phyloP scores from a whole-genome alignment of 2,113 vertebrate species.

The Fulmarus glacialis region DNA sequence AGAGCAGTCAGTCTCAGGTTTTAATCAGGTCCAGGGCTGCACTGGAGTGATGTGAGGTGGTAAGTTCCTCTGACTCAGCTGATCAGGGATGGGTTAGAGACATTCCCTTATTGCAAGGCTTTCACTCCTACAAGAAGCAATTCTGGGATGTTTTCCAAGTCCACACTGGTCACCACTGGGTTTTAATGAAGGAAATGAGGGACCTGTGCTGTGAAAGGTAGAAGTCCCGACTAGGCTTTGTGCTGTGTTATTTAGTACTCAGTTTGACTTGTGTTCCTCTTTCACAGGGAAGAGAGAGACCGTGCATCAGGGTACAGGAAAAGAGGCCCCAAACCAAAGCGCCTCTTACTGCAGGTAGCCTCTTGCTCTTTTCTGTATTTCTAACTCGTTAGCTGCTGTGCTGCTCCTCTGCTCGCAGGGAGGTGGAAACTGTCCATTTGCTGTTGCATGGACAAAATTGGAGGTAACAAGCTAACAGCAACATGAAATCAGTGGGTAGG shows the following conservation, averaged over 20 bases:
- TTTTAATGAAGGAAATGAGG: not conserved
- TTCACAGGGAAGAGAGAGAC: conserved; percentile 90
- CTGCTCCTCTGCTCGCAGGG: not conserved
- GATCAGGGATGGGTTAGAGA: not conserved
- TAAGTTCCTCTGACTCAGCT: not conserved
- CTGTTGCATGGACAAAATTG: not conserved
- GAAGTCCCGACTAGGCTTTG: not conserved
- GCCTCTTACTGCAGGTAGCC: conserved; percentile 91
- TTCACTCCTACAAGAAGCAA: not conserved
- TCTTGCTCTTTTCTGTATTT: conserved; percentile 14
- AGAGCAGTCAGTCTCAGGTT: not conserved
- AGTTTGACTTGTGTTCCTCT: conserved; percentile 31
- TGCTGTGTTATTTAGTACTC: not conserved
- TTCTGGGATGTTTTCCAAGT: not conserved
- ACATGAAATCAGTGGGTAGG: not conserved
- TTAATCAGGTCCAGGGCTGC: not conserved
- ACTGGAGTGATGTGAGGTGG: not conserved
- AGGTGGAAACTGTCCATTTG: not conserved
- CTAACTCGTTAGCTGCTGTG: not conserved
- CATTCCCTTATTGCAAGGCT: not conserved
- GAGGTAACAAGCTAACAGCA: not conserved
- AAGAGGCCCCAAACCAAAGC: conserved; percentile 94
- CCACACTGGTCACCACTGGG: not conserved
- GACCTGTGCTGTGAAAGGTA: not conserved
- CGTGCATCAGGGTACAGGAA: conserved; percentile 92